These are phyloP conservation scores for Philhelius pedissequus DNA, from an alignment of 2,888 invertebrate species.

Conservation along the genomic window DNA sequence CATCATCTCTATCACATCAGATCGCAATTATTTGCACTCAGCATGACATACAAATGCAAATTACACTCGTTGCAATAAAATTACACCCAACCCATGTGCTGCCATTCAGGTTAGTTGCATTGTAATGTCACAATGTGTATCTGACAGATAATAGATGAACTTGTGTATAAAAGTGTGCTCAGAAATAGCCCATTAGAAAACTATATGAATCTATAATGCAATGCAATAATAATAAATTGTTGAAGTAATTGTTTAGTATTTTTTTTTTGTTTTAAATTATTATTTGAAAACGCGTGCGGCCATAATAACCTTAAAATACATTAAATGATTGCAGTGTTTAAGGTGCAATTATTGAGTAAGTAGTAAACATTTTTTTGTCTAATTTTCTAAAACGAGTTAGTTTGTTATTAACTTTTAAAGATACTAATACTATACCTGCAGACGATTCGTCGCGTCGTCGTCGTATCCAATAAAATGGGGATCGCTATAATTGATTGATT, in stretches of 20 bases:
- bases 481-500: neutral
- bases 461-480: neutral
- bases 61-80: conserved; percentile 31
- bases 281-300: no score
- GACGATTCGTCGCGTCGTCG: neutral
- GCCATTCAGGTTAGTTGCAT: conserved; percentile 17
- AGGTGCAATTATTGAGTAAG: neutral
- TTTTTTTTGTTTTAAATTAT: neutral
- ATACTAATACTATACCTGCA: neutral
- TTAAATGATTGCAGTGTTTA: neutral
- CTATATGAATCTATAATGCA: neutral
- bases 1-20: conserved; percentile 8
- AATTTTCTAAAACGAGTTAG: neutral
- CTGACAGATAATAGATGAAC: conserved; percentile 31
- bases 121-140: conserved; percentile 4
- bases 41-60: conserved; percentile 48
- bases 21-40: conserved; percentile 12
- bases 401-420: neutral
- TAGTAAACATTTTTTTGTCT: neutral
- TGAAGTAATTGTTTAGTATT: neutral
- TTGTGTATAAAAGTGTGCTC: conserved; percentile 43
- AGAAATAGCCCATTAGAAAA: neutral
- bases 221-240: neutral
- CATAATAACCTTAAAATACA: neutral
- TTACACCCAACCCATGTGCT: conserved; percentile 16